Percentiles rank a stretch among this genome's conserved stretches.
Conservation (phyloP, 2,888 invertebrate genomes). For the Ophion ventricosus region DNA sequence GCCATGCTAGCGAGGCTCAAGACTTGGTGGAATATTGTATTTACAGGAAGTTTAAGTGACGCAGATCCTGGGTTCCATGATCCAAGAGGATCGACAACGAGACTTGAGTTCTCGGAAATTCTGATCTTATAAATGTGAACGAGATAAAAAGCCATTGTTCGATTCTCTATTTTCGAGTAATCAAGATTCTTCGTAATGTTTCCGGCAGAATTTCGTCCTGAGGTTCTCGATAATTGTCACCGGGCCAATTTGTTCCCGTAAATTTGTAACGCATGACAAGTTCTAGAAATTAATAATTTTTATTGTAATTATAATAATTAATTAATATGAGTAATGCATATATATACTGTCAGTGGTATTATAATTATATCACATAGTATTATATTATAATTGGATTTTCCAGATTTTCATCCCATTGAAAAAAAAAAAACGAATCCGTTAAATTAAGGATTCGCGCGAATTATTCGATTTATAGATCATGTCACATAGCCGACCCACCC, state of each 20-base stretch:
- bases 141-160: slow-evolving; percentile 75
- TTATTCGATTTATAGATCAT: too few species aligned
- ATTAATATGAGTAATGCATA: neutral
- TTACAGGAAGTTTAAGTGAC: slow-evolving; percentile 71
- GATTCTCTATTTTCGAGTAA: slow-evolving; percentile 71
- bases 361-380: too few species aligned
- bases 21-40: neutral
- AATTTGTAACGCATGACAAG: slow-evolving; percentile 64
- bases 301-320: neutral
- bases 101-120: slow-evolving; percentile 77
- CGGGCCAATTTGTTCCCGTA: slow-evolving; percentile 65
- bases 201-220: slow-evolving; percentile 37
- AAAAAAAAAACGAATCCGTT: too few species aligned
- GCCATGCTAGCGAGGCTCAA: neutral
- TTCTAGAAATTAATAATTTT: slow-evolving; percentile 57
- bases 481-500: too few species aligned
- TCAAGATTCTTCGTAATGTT: slow-evolving; percentile 72
- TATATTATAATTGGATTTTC: too few species aligned
- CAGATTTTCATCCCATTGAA: too few species aligned
- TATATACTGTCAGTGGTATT: too few species aligned
- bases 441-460: too few species aligned
- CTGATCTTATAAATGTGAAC: slow-evolving; percentile 80
- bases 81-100: slow-evolving; percentile 77
- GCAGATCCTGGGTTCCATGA: slow-evolving; percentile 77
- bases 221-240: slow-evolving; percentile 3